Percentiles rank a stretch among this genome's conserved stretches.
Evolutionary conservation across 2,797 vertebrate species (phyloP).

Genomic region (Fundulus diaphanus): DNA sequence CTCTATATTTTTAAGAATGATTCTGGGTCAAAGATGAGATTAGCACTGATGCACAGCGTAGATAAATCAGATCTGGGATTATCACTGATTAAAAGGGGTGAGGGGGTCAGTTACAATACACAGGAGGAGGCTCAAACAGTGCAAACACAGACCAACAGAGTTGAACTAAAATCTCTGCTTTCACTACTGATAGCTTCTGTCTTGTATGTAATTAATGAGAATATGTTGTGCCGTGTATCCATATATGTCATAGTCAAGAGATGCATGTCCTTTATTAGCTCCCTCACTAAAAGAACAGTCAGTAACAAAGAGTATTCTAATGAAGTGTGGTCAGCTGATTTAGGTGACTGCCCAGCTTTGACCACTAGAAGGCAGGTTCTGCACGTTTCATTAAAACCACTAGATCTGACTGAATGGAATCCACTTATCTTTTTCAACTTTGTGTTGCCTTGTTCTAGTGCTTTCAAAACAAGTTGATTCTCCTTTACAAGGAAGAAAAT

Average conservation of each 20-base stretch:
- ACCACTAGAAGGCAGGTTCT: conserved; percentile 74
- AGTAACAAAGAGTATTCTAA: not conserved
- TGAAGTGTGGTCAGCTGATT: not conserved
- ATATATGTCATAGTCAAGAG: not conserved
- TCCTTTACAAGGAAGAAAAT: not conserved
- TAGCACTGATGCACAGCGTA: conserved; percentile 50
- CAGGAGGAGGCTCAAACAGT: conserved; percentile 18
- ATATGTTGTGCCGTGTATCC: not conserved
- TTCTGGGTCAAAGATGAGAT: conserved; percentile 60
- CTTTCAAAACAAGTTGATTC: not conserved
- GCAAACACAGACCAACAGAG: conserved; percentile 17
- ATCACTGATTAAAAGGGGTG: conserved; percentile 49
- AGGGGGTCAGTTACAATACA: conserved; percentile 12
- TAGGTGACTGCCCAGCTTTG: not conserved
- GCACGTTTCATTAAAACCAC: not conserved
- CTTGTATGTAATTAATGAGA: not conserved
- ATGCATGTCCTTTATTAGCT: not conserved
- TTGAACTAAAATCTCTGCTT: conserved; percentile 10
- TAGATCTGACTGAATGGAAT: not conserved
- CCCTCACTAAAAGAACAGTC: not conserved
- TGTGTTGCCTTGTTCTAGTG: not conserved
- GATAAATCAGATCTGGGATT: conserved; percentile 45
- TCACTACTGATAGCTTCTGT: not conserved
- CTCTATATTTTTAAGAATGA: conserved; percentile 8
- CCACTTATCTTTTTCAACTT: not conserved